phyloP scores from a whole-genome alignment of 2,113 vertebrate species.

The Tilapia sparmanii region DNA sequence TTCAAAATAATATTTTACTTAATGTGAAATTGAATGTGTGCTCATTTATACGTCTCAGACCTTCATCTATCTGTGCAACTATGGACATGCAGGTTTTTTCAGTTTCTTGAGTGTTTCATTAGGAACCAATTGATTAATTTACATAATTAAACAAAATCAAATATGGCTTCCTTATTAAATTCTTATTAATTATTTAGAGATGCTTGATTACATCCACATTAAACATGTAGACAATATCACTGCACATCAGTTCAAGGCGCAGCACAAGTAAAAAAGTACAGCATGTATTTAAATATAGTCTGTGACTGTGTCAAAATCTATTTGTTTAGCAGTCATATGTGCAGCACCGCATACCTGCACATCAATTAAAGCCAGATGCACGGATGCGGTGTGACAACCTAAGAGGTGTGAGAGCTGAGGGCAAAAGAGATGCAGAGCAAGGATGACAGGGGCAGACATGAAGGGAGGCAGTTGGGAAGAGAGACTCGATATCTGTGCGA shows the following conservation, averaged over 20 bases:
- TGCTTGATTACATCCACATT: background rate
- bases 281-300: background rate
- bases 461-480: conserved; percentile 17
- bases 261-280: background rate
- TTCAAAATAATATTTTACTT: background rate
- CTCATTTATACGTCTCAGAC: background rate
- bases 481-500: conserved; percentile 9
- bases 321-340: background rate
- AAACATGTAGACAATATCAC: background rate
- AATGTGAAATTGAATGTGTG: background rate
- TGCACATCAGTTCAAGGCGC: background rate
- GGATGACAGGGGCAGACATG: conserved; percentile 26
- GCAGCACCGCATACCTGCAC: background rate
- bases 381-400: conserved; percentile 11
- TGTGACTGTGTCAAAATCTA: background rate
- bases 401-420: conserved; percentile 19
- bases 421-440: conserved; percentile 8
- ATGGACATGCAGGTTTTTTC: background rate
- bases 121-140: background rate
- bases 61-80: background rate
- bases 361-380: conserved; percentile 5
- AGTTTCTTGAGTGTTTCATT: background rate
- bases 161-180: background rate
- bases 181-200: background rate
- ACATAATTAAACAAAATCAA: background rate